Evolutionary conservation across 2,888 invertebrate species (phyloP).

Genomic region (Diarsia rubi): DNA sequence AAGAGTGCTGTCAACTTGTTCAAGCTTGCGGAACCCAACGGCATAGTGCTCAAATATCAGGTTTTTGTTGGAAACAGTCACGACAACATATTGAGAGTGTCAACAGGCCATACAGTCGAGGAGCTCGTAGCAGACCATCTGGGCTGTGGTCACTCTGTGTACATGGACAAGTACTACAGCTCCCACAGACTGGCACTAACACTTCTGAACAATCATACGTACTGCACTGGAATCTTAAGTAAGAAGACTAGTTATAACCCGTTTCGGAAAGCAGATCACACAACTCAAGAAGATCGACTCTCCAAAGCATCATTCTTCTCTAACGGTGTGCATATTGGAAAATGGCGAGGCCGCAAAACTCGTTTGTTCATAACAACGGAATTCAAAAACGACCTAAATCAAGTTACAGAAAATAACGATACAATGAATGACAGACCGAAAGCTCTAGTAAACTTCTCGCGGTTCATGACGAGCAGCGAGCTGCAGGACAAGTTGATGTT

Average conservation of each 20-base stretch:
- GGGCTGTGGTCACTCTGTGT: constrained; percentile 38
- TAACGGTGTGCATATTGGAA: constrained; percentile 36
- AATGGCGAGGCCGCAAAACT: constrained; percentile 35
- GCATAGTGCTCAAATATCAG: constrained; percentile 39
- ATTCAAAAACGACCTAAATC: constrained; percentile 14
- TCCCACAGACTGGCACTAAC: constrained; percentile 30
- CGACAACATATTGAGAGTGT: constrained; percentile 12
- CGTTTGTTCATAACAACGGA: constrained; percentile 44
- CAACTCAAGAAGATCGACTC: not conserved
- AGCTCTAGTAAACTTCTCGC: constrained; percentile 33
- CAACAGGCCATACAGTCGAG: constrained; percentile 10
- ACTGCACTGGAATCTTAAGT: constrained; percentile 49
- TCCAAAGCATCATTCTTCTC: constrained; percentile 16
- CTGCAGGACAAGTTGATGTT: constrained; percentile 39
- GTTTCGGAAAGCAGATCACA: not conserved
- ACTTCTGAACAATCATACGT: constrained; percentile 42
- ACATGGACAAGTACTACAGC: constrained; percentile 53
- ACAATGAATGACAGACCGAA: constrained; percentile 4
- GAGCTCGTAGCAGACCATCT: constrained; percentile 22
- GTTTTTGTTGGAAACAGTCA: constrained; percentile 12
- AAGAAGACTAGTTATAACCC: constrained; percentile 41
- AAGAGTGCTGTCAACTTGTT: constrained; percentile 19
- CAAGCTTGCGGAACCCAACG: constrained; percentile 44
- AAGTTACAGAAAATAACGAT: constrained; percentile 4
- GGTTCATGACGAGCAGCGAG: constrained; percentile 38